Evolutionary conservation across 1,140 invertebrate species (phyloP).

Genomic region (Potamilus streckersoni): DNA sequence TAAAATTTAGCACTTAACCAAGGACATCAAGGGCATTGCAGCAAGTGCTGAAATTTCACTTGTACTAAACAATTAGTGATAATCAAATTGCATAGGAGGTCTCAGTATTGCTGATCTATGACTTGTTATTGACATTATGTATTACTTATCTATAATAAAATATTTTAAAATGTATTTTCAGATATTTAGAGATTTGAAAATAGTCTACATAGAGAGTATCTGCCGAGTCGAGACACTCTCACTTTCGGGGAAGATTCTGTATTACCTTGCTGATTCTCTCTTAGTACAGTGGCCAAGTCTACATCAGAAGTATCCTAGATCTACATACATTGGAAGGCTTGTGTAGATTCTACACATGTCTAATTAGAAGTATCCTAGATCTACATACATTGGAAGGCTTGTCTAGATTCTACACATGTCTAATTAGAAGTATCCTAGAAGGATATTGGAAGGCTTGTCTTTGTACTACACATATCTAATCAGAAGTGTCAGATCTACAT

Average conservation of each 20-base stretch:
- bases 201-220: slow-evolving; percentile 94
- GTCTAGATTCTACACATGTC: slow-evolving; percentile 60
- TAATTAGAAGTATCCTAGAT: slow-evolving; percentile 74
- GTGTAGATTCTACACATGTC: slow-evolving; percentile 50
- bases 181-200: slow-evolving; percentile 78
- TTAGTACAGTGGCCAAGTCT: slow-evolving; percentile 91
- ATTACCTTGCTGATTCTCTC: slow-evolving; percentile 81
- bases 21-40: too few species aligned
- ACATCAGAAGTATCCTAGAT: slow-evolving; percentile 72
- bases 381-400: slow-evolving; percentile 69
- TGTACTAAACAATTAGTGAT: slow-evolving; percentile 12
- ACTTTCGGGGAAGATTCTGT: slow-evolving; percentile 87
- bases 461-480: slow-evolving; percentile 15
- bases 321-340: slow-evolving; percentile 69
- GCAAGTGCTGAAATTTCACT: background rate
- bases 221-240: slow-evolving; percentile 92
- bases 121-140: background rate
- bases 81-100: background rate
- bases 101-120: too few species aligned
- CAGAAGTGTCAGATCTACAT: slow-evolving; percentile 37
- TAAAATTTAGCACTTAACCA: too few species aligned
- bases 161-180: slow-evolving; percentile 57
- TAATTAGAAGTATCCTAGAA: slow-evolving; percentile 74
- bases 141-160: background rate
- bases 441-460: slow-evolving; percentile 68